A percentile compares a stretch with the other conserved stretches of the same genome.
Evolutionary conservation across 2,113 vertebrate species (phyloP).

Genomic region (Leptodactylus fuscus): DNA sequence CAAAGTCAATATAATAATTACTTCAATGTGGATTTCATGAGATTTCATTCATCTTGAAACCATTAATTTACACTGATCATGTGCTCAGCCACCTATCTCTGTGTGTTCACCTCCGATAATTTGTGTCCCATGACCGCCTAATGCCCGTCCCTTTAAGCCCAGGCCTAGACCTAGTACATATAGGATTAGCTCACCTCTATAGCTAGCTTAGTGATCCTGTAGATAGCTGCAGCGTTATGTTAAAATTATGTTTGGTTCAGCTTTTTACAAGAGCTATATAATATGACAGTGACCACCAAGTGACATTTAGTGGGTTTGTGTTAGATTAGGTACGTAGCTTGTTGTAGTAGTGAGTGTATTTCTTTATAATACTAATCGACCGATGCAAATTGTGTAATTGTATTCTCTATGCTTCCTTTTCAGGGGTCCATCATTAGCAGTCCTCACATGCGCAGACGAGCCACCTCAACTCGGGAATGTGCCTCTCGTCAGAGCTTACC

Average conservation of each 20-base stretch:
- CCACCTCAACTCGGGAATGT: constrained; percentile 90
- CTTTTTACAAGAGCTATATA: background rate
- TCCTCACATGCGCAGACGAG: constrained; percentile 90
- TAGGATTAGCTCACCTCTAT: constrained; percentile 28
- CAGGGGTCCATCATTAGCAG: constrained; percentile 99
- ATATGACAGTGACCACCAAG: background rate
- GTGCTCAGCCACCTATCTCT: constrained; percentile 72
- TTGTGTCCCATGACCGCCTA: constrained; percentile 63
- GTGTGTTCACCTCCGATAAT: constrained; percentile 64
- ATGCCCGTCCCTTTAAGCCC: constrained; percentile 42
- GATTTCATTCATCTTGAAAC: constrained; percentile 83
- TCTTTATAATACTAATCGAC: constrained; percentile 67
- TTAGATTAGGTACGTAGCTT: constrained; percentile 48
- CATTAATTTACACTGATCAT: constrained; percentile 74
- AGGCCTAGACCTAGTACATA: constrained; percentile 37
- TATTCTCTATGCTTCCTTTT: constrained; percentile 83
- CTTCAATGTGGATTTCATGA: constrained; percentile 89
- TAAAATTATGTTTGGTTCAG: constrained; percentile 1
- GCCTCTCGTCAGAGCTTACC: constrained; percentile 90
- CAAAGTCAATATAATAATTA: constrained; percentile 68
- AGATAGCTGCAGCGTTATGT: constrained; percentile 5
- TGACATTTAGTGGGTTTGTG: background rate
- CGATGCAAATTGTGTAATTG: constrained; percentile 74
- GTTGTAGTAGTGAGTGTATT: constrained; percentile 64
- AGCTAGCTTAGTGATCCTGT: background rate